Evolutionary conservation across 2,797 vertebrate genomes (phyloP).

Genomic region (Alcedo quadribrachys): DNA sequence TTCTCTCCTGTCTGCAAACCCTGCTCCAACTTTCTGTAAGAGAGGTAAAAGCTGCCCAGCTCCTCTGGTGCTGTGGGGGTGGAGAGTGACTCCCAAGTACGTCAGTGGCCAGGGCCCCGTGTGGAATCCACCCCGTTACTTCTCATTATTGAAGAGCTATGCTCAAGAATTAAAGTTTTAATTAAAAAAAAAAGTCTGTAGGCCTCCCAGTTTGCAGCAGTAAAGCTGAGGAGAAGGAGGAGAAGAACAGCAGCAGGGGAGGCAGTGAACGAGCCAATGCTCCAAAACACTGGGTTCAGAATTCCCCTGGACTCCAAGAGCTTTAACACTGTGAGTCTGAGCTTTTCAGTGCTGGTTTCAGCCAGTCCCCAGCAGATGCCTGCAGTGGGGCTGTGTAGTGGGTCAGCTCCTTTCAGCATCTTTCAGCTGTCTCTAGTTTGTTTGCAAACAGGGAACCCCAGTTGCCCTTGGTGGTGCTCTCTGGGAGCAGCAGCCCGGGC

Average conservation of each 20-base stretch:
- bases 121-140: background rate
- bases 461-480: fast-evolving
- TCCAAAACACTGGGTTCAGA: background rate
- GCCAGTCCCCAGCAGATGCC: background rate
- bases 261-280: background rate
- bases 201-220: background rate
- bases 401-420: background rate
- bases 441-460: background rate
- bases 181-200: background rate
- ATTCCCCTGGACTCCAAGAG: background rate
- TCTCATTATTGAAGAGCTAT: background rate
- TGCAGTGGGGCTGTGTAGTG: background rate
- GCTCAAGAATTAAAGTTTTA: background rate
- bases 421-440: background rate
- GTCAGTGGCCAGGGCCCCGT: background rate
- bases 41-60: background rate
- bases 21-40: fast-evolving
- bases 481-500: background rate
- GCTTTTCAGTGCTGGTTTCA: background rate
- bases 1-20: background rate
- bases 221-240: background rate
- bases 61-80: fast-evolving
- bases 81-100: background rate
- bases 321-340: background rate
- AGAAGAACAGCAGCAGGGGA: background rate